Conservation (phyloP, 2,113 vertebrate genomes). For the Actenoides lindsayi region DNA sequence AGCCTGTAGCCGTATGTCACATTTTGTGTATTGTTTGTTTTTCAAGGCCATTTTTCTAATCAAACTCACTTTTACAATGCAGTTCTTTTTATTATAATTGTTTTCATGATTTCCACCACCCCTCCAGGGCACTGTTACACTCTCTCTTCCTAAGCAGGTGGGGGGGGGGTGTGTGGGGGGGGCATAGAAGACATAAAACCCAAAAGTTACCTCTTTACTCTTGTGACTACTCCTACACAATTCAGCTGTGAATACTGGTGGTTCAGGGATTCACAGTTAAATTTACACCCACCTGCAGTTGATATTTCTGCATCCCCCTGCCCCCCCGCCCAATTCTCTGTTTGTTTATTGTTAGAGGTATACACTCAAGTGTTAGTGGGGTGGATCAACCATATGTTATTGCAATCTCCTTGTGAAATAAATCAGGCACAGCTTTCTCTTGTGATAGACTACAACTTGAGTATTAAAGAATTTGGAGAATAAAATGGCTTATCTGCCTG, state of each 20-base stretch:
- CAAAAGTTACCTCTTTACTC: neutral
- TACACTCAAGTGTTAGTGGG: neutral
- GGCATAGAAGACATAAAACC: neutral
- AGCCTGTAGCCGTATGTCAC: neutral
- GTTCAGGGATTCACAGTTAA: neutral
- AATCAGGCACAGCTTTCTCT: neutral
- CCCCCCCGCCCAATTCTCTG: rapidly evolving
- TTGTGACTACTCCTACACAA: neutral
- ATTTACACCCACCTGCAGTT: neutral
- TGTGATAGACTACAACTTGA: neutral
- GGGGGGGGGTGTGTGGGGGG: neutral
- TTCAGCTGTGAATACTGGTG: neutral
- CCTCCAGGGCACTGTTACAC: neutral
- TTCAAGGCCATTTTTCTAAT: neutral
- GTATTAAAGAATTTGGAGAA: neutral
- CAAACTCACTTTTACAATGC: neutral
- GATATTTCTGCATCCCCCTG: neutral
- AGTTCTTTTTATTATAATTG: neutral
- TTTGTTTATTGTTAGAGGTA: neutral
- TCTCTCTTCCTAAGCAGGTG: neutral
- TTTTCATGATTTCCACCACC: neutral
- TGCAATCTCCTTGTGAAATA: neutral
- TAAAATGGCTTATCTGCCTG: neutral
- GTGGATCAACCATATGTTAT: neutral
- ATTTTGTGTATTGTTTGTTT: neutral